phyloP scores from a whole-genome alignment of 64 coral and sea anemone genomes.

The Actinia tenebrosa region DNA sequence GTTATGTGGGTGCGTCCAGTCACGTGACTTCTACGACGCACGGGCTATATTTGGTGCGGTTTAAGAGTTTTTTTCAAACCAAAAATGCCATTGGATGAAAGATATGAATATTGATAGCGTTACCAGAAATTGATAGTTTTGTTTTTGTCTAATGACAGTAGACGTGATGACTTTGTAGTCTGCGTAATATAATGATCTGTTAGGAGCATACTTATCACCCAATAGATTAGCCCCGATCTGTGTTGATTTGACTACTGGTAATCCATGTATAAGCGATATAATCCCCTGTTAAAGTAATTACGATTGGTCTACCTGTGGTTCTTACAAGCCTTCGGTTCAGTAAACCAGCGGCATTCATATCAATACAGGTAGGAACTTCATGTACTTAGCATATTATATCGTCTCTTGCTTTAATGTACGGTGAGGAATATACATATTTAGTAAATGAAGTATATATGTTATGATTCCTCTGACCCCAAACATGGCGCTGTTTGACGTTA shows the following conservation, averaged over 20 bases:
- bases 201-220: background rate
- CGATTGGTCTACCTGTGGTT: no score
- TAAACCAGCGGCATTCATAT: background rate
- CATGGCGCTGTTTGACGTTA: slow-evolving; percentile 69
- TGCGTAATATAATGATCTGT: background rate
- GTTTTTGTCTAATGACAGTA: background rate
- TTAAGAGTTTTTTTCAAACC: background rate
- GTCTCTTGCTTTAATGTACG: no score
- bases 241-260: background rate
- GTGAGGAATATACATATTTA: background rate
- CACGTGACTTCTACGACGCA: background rate
- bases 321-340: background rate
- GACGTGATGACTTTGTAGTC: background rate
- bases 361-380: background rate
- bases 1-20: background rate
- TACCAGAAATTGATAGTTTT: background rate
- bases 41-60: background rate
- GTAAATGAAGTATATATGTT: background rate
- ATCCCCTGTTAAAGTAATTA: no score
- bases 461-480: background rate
- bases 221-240: background rate
- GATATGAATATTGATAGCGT: background rate
- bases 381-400: background rate
- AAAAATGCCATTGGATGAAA: background rate
- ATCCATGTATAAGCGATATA: background rate